These are phyloP conservation scores for Pipra filicauda DNA, from an alignment of 2,113 vertebrate species.

Conservation along the genomic window DNA sequence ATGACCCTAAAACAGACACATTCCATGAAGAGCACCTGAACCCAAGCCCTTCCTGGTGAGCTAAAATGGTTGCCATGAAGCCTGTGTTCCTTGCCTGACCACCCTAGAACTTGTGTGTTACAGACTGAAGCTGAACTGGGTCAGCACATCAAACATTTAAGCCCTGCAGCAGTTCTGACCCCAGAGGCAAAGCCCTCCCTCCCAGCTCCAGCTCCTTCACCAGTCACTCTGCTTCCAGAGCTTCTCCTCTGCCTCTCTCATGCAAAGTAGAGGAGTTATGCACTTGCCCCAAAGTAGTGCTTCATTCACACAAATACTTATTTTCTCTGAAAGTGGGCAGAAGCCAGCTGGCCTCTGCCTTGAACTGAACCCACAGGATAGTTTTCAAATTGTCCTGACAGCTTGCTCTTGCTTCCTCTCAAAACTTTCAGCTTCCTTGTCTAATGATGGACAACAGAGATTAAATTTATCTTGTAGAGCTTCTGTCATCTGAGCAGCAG, in stretches of 20 bases:
- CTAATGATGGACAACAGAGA: background rate
- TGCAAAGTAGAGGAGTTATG: background rate
- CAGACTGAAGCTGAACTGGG: background rate
- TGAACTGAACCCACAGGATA: rapidly evolving
- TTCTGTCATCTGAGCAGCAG: background rate
- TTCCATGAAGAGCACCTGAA: background rate
- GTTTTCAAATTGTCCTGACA: background rate
- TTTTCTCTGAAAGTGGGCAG: background rate
- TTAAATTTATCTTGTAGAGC: background rate
- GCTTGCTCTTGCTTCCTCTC: background rate
- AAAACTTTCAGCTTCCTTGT: background rate
- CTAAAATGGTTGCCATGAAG: background rate
- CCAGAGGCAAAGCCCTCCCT: background rate
- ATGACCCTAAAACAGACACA: background rate
- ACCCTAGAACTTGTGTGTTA: rapidly evolving
- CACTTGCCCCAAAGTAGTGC: background rate
- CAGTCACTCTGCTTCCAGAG: background rate
- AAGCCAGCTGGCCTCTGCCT: background rate
- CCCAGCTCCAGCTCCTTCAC: background rate
- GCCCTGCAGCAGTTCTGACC: background rate
- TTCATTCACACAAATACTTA: background rate
- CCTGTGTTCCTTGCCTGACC: background rate
- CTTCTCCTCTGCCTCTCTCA: background rate
- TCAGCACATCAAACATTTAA: background rate
- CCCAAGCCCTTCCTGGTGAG: background rate